phyloP scores from a whole-genome alignment of 2,888 invertebrate genomes.

The Arrhopalites spinosus region DNA sequence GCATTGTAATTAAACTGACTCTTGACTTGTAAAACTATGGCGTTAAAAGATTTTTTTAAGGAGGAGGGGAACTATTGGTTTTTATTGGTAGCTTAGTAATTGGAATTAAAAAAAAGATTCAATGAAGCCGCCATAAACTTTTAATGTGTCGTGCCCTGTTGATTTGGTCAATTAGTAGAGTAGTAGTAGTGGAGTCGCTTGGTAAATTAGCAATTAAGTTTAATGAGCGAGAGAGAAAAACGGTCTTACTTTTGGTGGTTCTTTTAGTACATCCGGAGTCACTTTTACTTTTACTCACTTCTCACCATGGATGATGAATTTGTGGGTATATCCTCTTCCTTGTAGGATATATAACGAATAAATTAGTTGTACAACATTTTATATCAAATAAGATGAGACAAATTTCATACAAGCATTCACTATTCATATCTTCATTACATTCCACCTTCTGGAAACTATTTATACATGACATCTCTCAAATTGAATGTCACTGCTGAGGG shows the following conservation, averaged over 20 bases:
- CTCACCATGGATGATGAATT: neutral
- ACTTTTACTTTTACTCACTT: neutral
- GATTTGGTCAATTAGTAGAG: constrained; percentile 9
- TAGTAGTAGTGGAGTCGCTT: neutral
- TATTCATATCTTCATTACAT: no score
- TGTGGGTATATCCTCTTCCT: no score
- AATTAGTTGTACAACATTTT: neutral
- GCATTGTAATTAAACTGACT: neutral
- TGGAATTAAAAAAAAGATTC: constrained; percentile 8
- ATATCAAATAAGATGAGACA: no score
- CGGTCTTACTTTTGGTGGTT: constrained; percentile 9
- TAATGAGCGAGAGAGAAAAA: constrained; percentile 3
- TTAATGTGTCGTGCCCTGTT: neutral
- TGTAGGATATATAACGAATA: no score
- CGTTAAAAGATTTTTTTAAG: neutral
- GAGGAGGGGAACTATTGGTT: neutral
- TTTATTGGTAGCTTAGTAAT: constrained; percentile 5
- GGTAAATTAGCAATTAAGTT: neutral
- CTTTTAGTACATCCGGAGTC: neutral
- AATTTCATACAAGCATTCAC: no score
- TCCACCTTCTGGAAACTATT: no score
- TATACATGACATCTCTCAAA: no score
- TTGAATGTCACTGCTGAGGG: no score
- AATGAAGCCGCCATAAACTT: neutral
- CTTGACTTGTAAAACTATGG: neutral